Evolutionary conservation across 2,113 vertebrate species (phyloP).

Genomic region (Thinocorus orbignyianus): DNA sequence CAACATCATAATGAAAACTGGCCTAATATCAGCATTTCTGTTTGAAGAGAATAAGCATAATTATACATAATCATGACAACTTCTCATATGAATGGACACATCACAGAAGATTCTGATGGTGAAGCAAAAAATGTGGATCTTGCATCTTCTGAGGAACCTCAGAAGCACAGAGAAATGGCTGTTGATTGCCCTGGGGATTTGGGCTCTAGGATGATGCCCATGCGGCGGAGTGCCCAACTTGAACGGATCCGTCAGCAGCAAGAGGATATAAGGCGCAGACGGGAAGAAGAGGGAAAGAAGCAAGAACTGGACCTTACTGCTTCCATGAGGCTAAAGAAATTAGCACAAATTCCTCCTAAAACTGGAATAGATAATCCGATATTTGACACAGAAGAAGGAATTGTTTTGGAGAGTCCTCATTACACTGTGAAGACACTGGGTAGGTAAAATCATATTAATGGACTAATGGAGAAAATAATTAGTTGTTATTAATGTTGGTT

Average conservation of each 20-base stretch:
- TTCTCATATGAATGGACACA: conserved; percentile 89
- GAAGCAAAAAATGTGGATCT: conserved; percentile 81
- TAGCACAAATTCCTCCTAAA: conserved; percentile 90
- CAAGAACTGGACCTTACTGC: conserved; percentile 89
- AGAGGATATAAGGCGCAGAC: conserved; percentile 87
- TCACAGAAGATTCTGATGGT: conserved; percentile 84
- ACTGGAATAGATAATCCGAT: conserved; percentile 94
- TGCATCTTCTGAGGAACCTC: conserved; percentile 74
- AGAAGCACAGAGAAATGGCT: conserved; percentile 87
- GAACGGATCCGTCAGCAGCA: conserved; percentile 90
- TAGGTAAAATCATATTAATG: conserved; percentile 54
- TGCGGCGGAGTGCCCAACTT: conserved; percentile 83
- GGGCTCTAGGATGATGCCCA: conserved; percentile 88
- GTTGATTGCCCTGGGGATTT: conserved; percentile 94
- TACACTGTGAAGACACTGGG: conserved; percentile 78
- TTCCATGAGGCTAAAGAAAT: conserved; percentile 90
- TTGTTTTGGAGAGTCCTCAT: conserved; percentile 78
- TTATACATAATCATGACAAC: conserved; percentile 84
- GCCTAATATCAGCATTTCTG: conserved; percentile 57
- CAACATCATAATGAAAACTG: conserved; percentile 62
- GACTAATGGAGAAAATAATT: background rate
- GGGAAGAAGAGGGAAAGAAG: conserved; percentile 84
- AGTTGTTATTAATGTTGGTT: background rate
- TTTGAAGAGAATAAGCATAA: conserved; percentile 58
- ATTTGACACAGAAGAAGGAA: conserved; percentile 88